These are phyloP conservation scores for Hippoglossus stenolepis DNA, from an alignment of 2,113 vertebrate genomes.

Conservation along the genomic window DNA sequence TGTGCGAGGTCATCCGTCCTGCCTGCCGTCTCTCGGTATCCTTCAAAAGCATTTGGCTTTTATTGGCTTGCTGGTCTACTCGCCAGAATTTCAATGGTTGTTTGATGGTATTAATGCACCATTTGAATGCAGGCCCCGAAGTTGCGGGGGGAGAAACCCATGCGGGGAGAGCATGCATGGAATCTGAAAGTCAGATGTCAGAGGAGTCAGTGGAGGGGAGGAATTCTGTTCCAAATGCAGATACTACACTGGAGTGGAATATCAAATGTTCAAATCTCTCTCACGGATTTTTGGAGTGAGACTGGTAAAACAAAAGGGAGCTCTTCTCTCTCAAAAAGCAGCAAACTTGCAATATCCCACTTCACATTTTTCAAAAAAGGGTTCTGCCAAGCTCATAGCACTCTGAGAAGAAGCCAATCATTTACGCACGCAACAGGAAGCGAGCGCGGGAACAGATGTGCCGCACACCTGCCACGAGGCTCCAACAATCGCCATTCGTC, in stretches of 20 bases:
- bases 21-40: slow-evolving; percentile 88
- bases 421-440: slow-evolving; percentile 25
- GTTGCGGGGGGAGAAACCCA: slow-evolving; percentile 81
- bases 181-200: slow-evolving; percentile 89
- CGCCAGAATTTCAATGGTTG: slow-evolving; percentile 91
- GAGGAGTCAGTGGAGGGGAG: slow-evolving; percentile 84
- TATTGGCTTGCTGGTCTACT: slow-evolving; percentile 87
- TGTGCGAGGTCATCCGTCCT: slow-evolving; percentile 89
- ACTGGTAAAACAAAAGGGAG: slow-evolving; percentile 26
- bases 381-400: slow-evolving; percentile 19
- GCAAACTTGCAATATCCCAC: slow-evolving; percentile 50
- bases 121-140: slow-evolving; percentile 85
- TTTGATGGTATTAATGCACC: slow-evolving; percentile 91
- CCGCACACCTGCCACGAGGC: slow-evolving; percentile 39
- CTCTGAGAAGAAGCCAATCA: slow-evolving; percentile 31
- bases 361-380: slow-evolving; percentile 32
- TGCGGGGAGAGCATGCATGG: slow-evolving; percentile 82
- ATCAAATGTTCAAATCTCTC: slow-evolving; percentile 63
- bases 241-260: slow-evolving; percentile 65
- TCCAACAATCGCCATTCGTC: neutral
- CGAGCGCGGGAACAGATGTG: slow-evolving; percentile 52
- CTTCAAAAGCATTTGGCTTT: slow-evolving; percentile 91
- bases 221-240: slow-evolving; percentile 79
- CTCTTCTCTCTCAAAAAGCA: slow-evolving; percentile 29
- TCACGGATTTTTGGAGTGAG: slow-evolving; percentile 46